Base-by-base conservation (phyloP, 2,888 invertebrate genomes). In the Aromia moschata region DNA sequence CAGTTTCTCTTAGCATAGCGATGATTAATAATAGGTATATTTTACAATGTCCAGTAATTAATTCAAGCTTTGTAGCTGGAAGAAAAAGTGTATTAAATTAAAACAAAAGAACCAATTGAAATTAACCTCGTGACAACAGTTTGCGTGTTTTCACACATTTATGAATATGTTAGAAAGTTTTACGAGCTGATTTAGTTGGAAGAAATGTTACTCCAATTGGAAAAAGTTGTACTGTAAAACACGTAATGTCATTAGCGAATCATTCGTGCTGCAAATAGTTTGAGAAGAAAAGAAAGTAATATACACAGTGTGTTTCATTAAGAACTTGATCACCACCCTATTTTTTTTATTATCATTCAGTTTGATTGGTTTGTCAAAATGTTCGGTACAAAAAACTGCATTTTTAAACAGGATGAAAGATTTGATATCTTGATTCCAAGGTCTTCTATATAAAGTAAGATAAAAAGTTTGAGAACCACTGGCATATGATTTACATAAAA, bases 71-170 rank as follows among this genome's bases (percentile, higher is more conserved):
- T 31, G 17, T 11, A 17, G 25, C n/a, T 38, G 49, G 38, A 49
- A 49, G 38, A 18, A 49, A 49, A 38, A 49, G 49, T 38, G 37
- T 10, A 25, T 14, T 38, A 20, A n/a, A n/a, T n/a, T n/a, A n/a
- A n/a, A 12, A 43, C 20, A 20, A 43, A 25, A n/a, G 1, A 25
- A 1, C 12, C 36, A 38, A 37, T 38, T 14, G 25, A 25, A 49
- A 10, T 25, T 30, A 37, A 15, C 16, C 11, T 47, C 47, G 18
- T 36, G 4, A 5, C 30, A 38, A 4, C n/a, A 33, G 38, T 49
- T 49, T 38, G 12, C 49, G 38, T 49, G 38, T 49, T 49, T 49
- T 49, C 49, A 49, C 49, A 49, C 49, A 30, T 20, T 16, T 25
- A 38, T 49, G 25, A 25, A 20, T 37, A 20, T 18, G 36, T 18